A percentile compares a stretch with the other conserved stretches of the same genome.
phyloP scores from a whole-genome alignment of 2,797 vertebrate genomes.

The Nannoperca australis region DNA sequence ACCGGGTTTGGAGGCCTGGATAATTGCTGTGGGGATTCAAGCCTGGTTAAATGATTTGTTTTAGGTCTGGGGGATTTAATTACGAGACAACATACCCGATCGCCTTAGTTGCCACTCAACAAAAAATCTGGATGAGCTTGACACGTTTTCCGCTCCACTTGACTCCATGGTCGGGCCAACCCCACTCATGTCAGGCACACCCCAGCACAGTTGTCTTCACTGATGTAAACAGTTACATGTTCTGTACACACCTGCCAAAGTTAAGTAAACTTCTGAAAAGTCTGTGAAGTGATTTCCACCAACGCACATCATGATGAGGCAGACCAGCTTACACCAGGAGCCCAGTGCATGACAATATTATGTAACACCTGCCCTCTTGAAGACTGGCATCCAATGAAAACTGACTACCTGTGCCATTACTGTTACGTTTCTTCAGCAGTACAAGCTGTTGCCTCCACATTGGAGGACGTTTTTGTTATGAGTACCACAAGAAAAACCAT shows the following conservation, averaged over 20 bases:
- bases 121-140: neutral
- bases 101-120: neutral
- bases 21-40: constrained; percentile 54
- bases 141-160: neutral
- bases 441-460: neutral
- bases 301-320: too few relatives aligned
- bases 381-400: neutral
- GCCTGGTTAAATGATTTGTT: constrained; percentile 7
- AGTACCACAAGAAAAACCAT: too few relatives aligned
- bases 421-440: neutral
- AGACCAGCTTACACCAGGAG: too few relatives aligned
- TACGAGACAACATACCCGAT: neutral
- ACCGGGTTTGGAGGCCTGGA: constrained; percentile 6
- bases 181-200: neutral
- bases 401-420: neutral
- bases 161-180: neutral
- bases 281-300: too few relatives aligned
- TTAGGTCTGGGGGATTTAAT: neutral
- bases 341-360: neutral
- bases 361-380: neutral
- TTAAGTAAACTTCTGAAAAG: too few relatives aligned
- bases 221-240: too few relatives aligned
- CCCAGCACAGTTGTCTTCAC: too few relatives aligned
- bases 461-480: neutral
- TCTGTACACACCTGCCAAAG: too few relatives aligned